Conservation (phyloP, 2,113 vertebrate species). For the cattle (Bos taurus) region DNA sequence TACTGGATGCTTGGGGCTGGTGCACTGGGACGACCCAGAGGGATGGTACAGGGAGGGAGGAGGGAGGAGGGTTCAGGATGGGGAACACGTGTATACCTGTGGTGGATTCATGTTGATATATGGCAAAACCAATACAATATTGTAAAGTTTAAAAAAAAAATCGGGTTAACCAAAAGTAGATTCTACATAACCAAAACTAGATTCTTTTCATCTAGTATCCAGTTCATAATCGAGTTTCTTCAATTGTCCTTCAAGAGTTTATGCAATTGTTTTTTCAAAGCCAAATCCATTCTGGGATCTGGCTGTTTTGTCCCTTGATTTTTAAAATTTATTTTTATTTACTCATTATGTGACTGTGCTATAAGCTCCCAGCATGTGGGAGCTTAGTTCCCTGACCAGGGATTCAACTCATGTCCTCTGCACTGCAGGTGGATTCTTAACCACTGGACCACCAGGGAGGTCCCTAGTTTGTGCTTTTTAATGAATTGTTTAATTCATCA, state of each 20-base stretch:
- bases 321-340: neutral
- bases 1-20: too few species aligned
- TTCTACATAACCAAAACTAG: neutral
- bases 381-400: neutral
- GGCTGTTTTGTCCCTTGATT: neutral
- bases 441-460: neutral
- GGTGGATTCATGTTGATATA: too few species aligned
- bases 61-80: too few species aligned
- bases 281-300: neutral
- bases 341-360: neutral
- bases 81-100: too few species aligned
- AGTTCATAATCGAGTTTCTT: neutral
- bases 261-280: neutral
- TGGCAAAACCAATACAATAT: too few species aligned
- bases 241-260: neutral
- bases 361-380: neutral
- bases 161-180: neutral
- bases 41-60: too few species aligned
- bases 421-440: neutral
- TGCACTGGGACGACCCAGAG: too few species aligned
- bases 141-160: neutral
- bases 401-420: neutral
- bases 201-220: neutral
- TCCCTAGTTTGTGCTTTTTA: neutral
- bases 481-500: neutral